Percentiles rank a stretch among this genome's conserved stretches.
Conservation (phyloP, 2,797 vertebrate genomes). For the Sphenopsis melanotis region DNA sequence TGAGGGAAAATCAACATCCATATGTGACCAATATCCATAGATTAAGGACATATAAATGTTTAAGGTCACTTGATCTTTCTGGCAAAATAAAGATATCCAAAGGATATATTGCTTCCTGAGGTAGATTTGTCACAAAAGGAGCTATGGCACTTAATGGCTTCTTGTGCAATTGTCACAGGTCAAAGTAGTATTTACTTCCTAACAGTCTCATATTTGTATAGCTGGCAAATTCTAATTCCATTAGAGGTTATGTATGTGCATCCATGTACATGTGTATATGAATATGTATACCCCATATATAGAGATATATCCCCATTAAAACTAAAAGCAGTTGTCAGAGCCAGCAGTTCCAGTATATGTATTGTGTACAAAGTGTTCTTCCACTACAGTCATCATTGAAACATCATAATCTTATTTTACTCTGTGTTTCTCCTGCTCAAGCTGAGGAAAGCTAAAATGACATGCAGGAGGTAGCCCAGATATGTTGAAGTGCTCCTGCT, state of each 20-base stretch:
- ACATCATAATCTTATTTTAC: not conserved
- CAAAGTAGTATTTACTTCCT: not conserved
- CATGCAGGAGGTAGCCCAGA: not conserved
- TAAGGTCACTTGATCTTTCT: not conserved
- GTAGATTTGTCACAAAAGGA: not conserved
- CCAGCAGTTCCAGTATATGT: not conserved
- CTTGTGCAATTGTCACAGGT: not conserved
- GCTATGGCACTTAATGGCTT: not conserved
- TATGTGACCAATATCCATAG: not conserved
- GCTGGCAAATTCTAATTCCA: not conserved
- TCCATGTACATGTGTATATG: not conserved
- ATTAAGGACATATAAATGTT: not conserved
- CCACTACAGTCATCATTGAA: not conserved
- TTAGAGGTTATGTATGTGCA: not conserved
- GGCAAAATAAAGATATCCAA: not conserved
- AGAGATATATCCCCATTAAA: not conserved
- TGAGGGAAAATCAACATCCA: not conserved
- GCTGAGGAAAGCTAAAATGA: not conserved
- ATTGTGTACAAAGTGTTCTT: not conserved
- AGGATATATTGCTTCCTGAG: not conserved
- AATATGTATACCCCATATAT: not conserved
- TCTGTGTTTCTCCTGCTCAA: not conserved
- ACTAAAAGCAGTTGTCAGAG: not conserved
- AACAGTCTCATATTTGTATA: not conserved
- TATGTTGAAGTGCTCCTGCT: not conserved